Evolutionary conservation across 2,888 invertebrate genomes (phyloP).

Genomic region (Herminia tarsipennalis): DNA sequence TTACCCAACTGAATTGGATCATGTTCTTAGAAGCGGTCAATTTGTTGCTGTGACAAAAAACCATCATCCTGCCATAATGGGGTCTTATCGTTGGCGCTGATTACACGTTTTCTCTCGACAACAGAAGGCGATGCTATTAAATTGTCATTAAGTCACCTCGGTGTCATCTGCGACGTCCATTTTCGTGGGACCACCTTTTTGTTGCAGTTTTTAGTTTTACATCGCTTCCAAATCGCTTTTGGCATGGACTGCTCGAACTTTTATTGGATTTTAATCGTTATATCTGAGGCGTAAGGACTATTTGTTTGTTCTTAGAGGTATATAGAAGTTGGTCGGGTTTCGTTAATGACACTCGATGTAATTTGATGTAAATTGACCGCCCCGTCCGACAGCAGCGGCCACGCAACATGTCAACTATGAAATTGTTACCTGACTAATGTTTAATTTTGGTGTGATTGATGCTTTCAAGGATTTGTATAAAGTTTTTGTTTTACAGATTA

Average conservation of each 20-base stretch:
- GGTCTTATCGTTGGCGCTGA: conserved; percentile 78
- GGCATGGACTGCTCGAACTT: conserved; percentile 11
- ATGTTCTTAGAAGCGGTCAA: conserved; percentile 65
- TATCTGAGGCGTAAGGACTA: conserved; percentile 42
- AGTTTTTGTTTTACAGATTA: background rate
- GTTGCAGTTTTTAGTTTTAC: conserved; percentile 79
- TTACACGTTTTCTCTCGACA: conserved; percentile 72
- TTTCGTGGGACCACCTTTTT: conserved; percentile 79
- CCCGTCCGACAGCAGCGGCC: conserved; percentile 63
- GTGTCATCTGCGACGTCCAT: conserved; percentile 80
- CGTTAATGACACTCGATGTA: conserved; percentile 80
- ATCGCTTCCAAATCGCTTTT: conserved; percentile 47
- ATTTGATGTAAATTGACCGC: conserved; percentile 82
- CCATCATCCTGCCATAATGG: conserved; percentile 61
- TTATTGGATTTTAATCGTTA: conserved; percentile 56
- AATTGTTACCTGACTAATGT: conserved; percentile 77
- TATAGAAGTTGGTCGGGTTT: conserved; percentile 58
- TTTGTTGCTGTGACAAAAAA: conserved; percentile 68
- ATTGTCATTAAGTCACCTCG: conserved; percentile 82
- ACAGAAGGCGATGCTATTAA: conserved; percentile 82
- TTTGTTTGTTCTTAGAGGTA: conserved; percentile 35
- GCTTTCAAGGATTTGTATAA: conserved; percentile 44
- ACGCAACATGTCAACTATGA: conserved; percentile 84
- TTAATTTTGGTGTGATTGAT: conserved; percentile 68
- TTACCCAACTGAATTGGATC: conserved; percentile 50